Conservation (phyloP, 2,888 invertebrate species). For the Lysandra coridon region DNA sequence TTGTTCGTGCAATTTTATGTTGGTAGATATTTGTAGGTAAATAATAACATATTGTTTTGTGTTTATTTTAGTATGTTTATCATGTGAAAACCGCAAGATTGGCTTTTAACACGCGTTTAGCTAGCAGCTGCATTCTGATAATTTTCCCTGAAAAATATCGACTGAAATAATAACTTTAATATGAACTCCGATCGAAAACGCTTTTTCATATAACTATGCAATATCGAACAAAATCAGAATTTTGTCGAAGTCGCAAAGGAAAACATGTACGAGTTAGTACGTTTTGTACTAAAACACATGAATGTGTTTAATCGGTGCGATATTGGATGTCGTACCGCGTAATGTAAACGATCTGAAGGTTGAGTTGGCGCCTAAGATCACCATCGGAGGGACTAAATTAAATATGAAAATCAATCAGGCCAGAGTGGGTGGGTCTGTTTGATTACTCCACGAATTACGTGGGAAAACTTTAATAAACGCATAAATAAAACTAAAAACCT, state of each 20-base stretch:
- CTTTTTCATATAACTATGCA: too few relatives aligned
- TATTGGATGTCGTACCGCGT: background rate
- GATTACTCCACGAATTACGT: conserved; percentile 62
- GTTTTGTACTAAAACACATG: background rate
- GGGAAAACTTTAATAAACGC: conserved; percentile 46
- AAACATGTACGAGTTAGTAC: too few relatives aligned
- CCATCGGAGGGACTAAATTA: conserved; percentile 67
- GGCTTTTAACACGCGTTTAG: background rate
- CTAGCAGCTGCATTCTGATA: background rate
- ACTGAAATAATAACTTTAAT: background rate
- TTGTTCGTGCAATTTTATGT: too few relatives aligned
- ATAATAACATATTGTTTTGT: background rate
- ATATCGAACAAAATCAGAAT: too few relatives aligned
- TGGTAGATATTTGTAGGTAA: background rate
- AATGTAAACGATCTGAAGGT: background rate
- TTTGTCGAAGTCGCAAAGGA: too few relatives aligned
- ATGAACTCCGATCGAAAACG: too few relatives aligned
- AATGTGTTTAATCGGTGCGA: background rate
- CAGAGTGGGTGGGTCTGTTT: conserved; percentile 68
- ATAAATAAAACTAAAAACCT: background rate
- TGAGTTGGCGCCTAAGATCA: conserved; percentile 44
- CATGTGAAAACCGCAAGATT: background rate
- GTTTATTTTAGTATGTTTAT: background rate
- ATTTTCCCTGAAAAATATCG: background rate
- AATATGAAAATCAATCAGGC: conserved; percentile 78